A percentile compares a stretch with the other conserved stretches of the same genome.
These are phyloP conservation scores for Callosobruchus maculatus DNA, from an alignment of 2,888 invertebrate species.

Conservation along the genomic window DNA sequence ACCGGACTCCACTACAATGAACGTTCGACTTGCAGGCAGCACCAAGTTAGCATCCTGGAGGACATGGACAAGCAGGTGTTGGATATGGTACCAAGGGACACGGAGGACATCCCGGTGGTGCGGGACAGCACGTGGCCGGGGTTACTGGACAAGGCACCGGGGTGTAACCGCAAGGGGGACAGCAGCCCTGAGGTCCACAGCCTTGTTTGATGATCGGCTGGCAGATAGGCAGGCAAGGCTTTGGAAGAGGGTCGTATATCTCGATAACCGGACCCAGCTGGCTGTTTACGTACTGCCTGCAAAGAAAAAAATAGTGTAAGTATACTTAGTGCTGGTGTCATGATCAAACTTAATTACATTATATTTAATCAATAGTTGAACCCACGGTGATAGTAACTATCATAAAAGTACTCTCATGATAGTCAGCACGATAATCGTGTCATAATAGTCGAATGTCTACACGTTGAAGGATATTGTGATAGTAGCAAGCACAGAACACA, in stretches of 20 bases:
- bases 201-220: slow-evolving; percentile 24
- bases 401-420: too few species aligned
- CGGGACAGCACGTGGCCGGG: background rate
- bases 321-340: too few species aligned
- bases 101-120: background rate
- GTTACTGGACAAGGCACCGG: slow-evolving; percentile 11
- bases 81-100: background rate
- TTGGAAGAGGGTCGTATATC: slow-evolving; percentile 55
- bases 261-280: slow-evolving; percentile 46
- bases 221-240: slow-evolving; percentile 57
- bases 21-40: background rate
- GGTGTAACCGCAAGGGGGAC: background rate
- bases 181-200: slow-evolving; percentile 6
- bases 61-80: background rate
- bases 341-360: too few species aligned
- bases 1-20: background rate
- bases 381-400: too few species aligned
- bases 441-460: too few species aligned
- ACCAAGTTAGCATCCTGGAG: background rate
- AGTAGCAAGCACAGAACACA: too few species aligned
- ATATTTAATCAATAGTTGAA: too few species aligned
- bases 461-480: too few species aligned
- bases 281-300: slow-evolving; percentile 38
- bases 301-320: background rate
- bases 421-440: too few species aligned